Conservation (phyloP, 2,797 vertebrate species). For the Karalla daura region DNA sequence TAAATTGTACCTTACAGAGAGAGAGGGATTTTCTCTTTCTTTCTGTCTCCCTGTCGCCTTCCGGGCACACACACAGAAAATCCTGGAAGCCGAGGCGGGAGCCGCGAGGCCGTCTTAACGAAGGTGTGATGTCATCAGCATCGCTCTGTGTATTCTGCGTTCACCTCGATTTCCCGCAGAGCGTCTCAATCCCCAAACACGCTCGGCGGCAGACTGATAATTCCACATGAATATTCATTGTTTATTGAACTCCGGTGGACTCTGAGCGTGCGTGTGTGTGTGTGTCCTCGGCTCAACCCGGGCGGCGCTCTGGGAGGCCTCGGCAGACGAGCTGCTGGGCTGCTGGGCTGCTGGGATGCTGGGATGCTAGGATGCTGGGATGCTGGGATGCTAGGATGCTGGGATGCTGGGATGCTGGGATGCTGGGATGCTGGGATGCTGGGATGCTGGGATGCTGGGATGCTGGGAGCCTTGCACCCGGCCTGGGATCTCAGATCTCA, state of each 20-base stretch:
- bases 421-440: conserved; percentile 48
- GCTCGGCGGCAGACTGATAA: conserved; percentile 36
- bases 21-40: too few species aligned
- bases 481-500: conserved; percentile 8
- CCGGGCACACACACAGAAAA: too few species aligned
- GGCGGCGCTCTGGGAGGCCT: conserved; percentile 18
- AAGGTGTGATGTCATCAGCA: too few species aligned
- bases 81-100: too few species aligned
- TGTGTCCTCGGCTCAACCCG: conserved; percentile 60
- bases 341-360: conserved; percentile 45
- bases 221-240: conserved; percentile 64
- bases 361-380: conserved; percentile 38
- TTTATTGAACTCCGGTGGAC: conserved; percentile 34
- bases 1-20: background rate
- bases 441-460: conserved; percentile 38
- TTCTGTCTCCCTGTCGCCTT: too few species aligned
- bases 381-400: conserved; percentile 41
- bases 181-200: conserved; percentile 29
- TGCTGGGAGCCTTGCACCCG: conserved; percentile 31
- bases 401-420: conserved; percentile 46
- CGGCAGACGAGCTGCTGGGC: conserved; percentile 42
- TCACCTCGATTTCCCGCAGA: conserved; percentile 26
- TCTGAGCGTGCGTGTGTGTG: conserved; percentile 17
- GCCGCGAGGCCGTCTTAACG: too few species aligned
- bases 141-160: conserved; percentile 7